A percentile compares a stretch with the other conserved stretches of the same genome.
phyloP scores from a whole-genome alignment of 64 coral and sea anemone genomes.

The Platygyra sinensis region DNA sequence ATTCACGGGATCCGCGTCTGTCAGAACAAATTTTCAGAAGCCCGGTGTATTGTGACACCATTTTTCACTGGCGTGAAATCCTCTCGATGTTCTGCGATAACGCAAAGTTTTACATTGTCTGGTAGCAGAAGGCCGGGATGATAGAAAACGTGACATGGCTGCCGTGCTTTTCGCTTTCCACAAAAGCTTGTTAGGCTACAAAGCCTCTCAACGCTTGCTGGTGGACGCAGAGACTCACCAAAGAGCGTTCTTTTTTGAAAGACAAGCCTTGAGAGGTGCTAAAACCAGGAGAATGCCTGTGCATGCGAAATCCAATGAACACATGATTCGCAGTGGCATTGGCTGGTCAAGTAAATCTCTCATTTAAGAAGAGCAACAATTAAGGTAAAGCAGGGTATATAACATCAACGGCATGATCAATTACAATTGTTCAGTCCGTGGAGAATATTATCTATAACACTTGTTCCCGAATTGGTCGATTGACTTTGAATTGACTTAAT shows the following conservation, averaged over 20 bases:
- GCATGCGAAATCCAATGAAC: not conserved
- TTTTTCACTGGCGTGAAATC: conserved; percentile 67
- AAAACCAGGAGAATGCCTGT: conserved; percentile 11
- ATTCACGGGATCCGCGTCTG: conserved; percentile 64
- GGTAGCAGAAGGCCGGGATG: conserved; percentile 3
- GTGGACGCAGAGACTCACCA: conserved; percentile 65
- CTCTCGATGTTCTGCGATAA: conserved; percentile 69
- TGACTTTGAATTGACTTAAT: too few species aligned
- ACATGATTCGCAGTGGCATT: conserved; percentile 2
- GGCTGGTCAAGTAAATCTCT: not conserved
- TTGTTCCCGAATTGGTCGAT: not conserved
- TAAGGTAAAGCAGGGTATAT: not conserved
- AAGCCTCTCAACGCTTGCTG: conserved; percentile 60
- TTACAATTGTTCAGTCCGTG: not conserved
- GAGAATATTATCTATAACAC: not conserved
- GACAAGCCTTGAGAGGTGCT: conserved; percentile 33
- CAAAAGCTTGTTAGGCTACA: conserved; percentile 74
- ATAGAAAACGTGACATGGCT: not conserved
- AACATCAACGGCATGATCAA: not conserved
- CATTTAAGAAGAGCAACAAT: not conserved
- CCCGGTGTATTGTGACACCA: conserved; percentile 47
- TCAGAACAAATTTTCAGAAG: conserved; percentile 60
- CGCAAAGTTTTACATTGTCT: conserved; percentile 56
- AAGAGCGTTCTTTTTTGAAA: conserved; percentile 58
- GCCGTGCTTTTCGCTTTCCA: conserved; percentile 60